Evolutionary conservation across 2,113 vertebrate genomes (phyloP).

Genomic region (human): GRCh38 chr21:30155501-30156000

Average conservation of each 20-base stretch:
- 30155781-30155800: neutral
- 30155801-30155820: neutral
- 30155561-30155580: neutral
- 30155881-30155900: neutral
- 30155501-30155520: neutral
- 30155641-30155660: neutral
- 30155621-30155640: neutral
- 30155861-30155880: neutral
- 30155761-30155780: neutral
- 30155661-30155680: neutral
- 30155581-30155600: neutral
- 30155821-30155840: neutral
- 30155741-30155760: neutral
- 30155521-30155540: neutral
- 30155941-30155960: neutral
- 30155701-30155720: neutral
- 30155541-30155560: neutral
- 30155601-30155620: neutral
- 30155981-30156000: neutral
- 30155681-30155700: neutral
- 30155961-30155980: neutral
- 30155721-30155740: neutral
- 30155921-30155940: fast-evolving
- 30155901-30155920: neutral
- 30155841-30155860: neutral